Conservation (phyloP, 1,140 invertebrate species). For the Temnothorax longispinosus region DNA sequence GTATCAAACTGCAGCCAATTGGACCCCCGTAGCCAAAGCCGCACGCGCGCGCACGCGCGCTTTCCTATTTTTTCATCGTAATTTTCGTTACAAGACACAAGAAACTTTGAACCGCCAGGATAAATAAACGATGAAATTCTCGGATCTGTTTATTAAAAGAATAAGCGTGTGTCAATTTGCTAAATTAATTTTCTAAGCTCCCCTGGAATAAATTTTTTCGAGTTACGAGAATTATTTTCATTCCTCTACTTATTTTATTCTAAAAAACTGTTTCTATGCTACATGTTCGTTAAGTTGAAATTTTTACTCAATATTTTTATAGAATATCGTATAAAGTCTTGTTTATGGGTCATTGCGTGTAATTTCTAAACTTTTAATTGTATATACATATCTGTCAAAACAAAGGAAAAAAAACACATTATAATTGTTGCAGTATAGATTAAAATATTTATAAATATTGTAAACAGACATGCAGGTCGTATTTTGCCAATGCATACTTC, state of each 20-base stretch:
- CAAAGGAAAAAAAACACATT: neutral
- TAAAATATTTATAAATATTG: neutral
- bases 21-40: conserved; percentile 40
- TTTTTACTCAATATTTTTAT: neutral
- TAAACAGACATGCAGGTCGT: neutral
- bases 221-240: neutral
- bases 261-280: neutral
- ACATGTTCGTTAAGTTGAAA: neutral
- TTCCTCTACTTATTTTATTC: neutral
- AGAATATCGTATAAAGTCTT: neutral
- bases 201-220: neutral
- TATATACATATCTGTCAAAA: neutral
- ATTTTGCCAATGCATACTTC: neutral
- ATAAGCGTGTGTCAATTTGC: neutral
- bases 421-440: neutral
- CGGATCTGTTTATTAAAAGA: neutral
- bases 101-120: neutral
- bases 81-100: neutral
- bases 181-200: neutral
- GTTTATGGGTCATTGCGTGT: neutral
- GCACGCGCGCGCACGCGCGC: conserved; percentile 8
- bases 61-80: conserved; percentile 17
- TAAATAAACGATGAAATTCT: neutral
- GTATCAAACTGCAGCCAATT: conserved; percentile 74
- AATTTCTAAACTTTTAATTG: neutral